Base-by-base conservation (phyloP, 1,140 invertebrate genomes). In the Leptestheria dahalacensis region DNA sequence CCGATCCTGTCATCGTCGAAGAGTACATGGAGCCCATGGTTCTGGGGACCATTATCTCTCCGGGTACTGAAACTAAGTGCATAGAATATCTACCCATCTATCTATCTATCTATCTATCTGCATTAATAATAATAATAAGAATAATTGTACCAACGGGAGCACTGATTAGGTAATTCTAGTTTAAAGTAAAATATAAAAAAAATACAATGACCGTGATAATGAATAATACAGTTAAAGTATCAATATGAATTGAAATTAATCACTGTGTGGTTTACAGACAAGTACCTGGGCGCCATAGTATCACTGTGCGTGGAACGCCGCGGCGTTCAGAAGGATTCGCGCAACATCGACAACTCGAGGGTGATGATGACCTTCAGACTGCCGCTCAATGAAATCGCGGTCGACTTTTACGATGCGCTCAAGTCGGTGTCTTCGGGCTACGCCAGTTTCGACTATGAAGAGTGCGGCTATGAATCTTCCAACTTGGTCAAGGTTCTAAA, bases 391-490 rank as follows among this genome's bases (percentile, higher is more conserved):
- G 95, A 99, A 78, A 85, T 99, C 25, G 83, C 97, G 1, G 69
- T 95, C 2, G 91, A 97, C 68, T 97, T 99, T 71, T 93, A 95
- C 71, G 94, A 98, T 71, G 76, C 79, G 24, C 72, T 99, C 0
- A 99, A 97, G 74, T 84, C 83, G 21, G 65, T 90, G 12, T 85
- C 84, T 18, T 96, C 91, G 1, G 95, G 95, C 11, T 97, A 92
- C 75, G 94, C 91, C 10, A 95, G 90, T 71, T 98, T 99, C 74
- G 94, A 97, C 74, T 98, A 98, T 73, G 91, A 97, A 75, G 87
- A 96, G 72, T 70, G 81, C 68, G 91, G 86, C 15, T 97, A 87
- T 72, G 75, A 87, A 69, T 53, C 70, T 15, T 82, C 85, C 61
- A 69, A 79, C 61, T 73, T 92, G 65, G 78, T 82, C 0, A 88